Conservation (phyloP, 2,113 vertebrate species). For the Pheucticus melanocephalus region DNA sequence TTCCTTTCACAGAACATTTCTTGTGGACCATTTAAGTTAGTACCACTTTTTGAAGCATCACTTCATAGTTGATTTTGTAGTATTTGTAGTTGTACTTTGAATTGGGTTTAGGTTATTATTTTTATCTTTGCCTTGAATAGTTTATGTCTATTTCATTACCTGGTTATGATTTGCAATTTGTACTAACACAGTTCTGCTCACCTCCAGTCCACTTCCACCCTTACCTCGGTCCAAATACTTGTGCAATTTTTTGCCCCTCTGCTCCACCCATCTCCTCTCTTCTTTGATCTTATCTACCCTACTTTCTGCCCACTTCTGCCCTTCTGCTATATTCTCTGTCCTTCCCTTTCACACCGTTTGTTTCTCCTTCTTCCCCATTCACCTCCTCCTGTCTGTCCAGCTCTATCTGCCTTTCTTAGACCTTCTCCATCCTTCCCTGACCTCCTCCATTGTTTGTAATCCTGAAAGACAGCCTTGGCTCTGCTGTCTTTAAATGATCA, state of each 20-base stretch:
- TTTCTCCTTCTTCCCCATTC: not conserved
- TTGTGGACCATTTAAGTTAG: not conserved
- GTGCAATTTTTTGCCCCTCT: not conserved
- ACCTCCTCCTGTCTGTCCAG: not conserved
- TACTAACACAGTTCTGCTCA: not conserved
- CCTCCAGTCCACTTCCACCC: not conserved
- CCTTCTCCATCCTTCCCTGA: not conserved
- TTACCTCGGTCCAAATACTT: not conserved
- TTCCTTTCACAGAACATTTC: not conserved
- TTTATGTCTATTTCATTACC: not conserved
- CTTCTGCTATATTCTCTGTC: not conserved
- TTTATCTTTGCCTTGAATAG: not conserved
- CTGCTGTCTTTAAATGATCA: not conserved
- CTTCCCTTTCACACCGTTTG: not conserved
- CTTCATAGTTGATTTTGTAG: not conserved
- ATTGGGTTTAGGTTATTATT: not conserved
- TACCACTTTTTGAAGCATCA: not conserved
- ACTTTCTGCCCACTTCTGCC: not conserved
- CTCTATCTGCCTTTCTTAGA: not conserved
- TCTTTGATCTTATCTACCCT: not conserved
- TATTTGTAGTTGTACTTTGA: not conserved
- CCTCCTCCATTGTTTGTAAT: not conserved
- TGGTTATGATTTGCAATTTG: not conserved
- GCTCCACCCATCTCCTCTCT: accelerated
- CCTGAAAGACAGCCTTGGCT: not conserved